Evolutionary conservation across 2,113 vertebrate species (phyloP).

Genomic region (Neodon shergylaensis): DNA sequence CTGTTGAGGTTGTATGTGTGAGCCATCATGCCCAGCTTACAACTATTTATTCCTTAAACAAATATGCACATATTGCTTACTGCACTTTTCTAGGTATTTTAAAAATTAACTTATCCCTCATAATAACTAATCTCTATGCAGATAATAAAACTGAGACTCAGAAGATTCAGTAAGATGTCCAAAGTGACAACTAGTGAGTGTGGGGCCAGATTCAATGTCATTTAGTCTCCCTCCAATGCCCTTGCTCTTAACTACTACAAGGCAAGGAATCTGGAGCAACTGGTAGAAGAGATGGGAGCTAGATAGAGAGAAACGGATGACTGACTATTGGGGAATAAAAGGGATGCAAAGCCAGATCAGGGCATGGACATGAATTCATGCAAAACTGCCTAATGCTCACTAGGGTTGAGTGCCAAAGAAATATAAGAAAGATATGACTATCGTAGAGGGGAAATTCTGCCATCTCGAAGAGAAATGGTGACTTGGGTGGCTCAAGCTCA

Average conservation of each 20-base stretch:
- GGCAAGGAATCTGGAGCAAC: background rate
- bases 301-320: background rate
- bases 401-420: background rate
- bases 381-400: background rate
- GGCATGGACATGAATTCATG: too few species aligned
- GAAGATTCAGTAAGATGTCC: background rate
- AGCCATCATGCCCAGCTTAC: background rate
- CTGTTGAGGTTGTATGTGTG: background rate
- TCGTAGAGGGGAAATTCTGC: background rate
- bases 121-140: background rate
- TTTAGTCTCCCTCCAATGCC: background rate
- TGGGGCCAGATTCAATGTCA: background rate
- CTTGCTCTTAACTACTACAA: background rate
- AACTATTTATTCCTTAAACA: conserved; percentile 25
- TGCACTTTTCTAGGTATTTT: background rate
- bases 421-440: rapidly evolving
- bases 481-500: background rate
- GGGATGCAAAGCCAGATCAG: background rate
- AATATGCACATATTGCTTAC: background rate
- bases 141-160: background rate
- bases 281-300: background rate
- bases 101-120: background rate
- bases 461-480: background rate
- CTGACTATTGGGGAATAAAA: background rate
- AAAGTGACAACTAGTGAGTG: background rate